Evolutionary conservation across 2,797 vertebrate genomes (phyloP), one percentile per base, ranked within the genome.

Genomic region (Rhinophrynus dorsalis): DNA sequence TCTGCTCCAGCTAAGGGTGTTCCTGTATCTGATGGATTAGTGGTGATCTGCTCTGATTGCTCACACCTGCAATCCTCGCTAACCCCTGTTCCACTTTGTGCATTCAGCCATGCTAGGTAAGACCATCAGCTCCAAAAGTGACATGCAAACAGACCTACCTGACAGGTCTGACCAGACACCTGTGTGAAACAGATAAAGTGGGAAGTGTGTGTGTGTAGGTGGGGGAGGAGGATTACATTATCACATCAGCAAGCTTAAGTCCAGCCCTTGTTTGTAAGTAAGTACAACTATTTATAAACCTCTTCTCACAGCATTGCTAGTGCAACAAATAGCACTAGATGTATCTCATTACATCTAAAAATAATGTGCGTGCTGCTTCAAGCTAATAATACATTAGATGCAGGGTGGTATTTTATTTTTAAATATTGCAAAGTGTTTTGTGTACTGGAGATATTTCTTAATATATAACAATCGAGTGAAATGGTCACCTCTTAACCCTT

Each of bases 131-230:
- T 90, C 89, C 89, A 76, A 42, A 80, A 86, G 84, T 94, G 93
- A 94, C 92, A 94, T 89, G 88, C 90, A 91, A 90, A 91, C 85
- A 88, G 81, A 90, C 91, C 88, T 90, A 93, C 91, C 93, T 92
- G 92, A 91, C 81, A 75, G 89, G 82, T 82, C 85, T 78, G 80
- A 86, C 81, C 83, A 86, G 77, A 82, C 89, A 90, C 87, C 88
- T 89, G 87, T 89, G 87, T 57, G 44, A 47, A 76, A 76, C 40
- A 75, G 50, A 64, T 68, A 63, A 17, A 80, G 55, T 35, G 76
- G 64, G 59, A 75, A 73, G 67, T 61, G 71, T 62, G 78, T 69
- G 65, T 71, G 82, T n/a, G n/a, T n/a, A n/a, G n/a, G n/a, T n/a
- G n/a, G n/a, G n/a, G n/a, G n/a, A n/a, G n/a, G n/a, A n/a, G 76